Evolutionary conservation across 2,797 vertebrate genomes (phyloP).

Genomic region (Acrocephalus scirpaceus): DNA sequence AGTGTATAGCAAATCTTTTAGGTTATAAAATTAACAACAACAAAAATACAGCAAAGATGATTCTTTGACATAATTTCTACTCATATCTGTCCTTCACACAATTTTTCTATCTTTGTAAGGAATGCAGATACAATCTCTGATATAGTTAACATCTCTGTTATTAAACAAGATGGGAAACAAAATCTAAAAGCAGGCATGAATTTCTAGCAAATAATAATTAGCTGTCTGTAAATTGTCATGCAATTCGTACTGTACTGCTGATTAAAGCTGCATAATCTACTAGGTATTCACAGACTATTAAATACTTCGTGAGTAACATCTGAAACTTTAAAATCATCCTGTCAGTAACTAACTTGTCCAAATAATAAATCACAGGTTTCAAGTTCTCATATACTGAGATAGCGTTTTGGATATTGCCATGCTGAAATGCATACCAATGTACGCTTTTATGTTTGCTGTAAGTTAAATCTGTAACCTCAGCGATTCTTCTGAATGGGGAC

Average conservation of each 20-base stretch:
- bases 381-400: background rate
- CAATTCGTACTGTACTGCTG: background rate
- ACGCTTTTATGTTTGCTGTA: background rate
- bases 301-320: background rate
- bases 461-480: background rate
- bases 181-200: background rate
- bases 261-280: background rate
- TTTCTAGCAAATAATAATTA: background rate
- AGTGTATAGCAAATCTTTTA: background rate
- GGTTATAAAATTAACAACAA: background rate
- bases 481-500: rapidly evolving
- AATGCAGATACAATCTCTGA: background rate
- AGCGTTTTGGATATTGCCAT: background rate
- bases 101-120: background rate
- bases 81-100: background rate
- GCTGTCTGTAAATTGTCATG: background rate
- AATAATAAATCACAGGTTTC: background rate
- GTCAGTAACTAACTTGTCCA: background rate
- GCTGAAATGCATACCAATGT: background rate
- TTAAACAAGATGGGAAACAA: background rate
- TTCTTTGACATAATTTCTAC: background rate
- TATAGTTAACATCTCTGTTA: conserved; percentile 14
- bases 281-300: background rate
- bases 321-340: background rate
- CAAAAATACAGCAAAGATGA: background rate